Percentiles rank a stretch among this genome's conserved stretches.
Conservation (phyloP, 2,797 vertebrate genomes). For the Alca torda region DNA sequence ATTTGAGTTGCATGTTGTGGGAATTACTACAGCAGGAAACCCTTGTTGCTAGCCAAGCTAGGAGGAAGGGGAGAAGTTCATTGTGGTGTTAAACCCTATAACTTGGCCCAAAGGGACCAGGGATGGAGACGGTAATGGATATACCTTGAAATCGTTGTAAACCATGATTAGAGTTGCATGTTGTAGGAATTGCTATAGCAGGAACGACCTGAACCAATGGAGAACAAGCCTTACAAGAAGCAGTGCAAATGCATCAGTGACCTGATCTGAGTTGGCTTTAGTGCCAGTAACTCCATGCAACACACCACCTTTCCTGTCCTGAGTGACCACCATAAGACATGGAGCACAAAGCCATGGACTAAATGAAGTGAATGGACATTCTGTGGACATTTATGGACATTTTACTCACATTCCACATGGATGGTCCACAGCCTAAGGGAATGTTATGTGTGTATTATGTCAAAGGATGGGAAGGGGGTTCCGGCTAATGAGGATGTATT, state of each 20-base stretch:
- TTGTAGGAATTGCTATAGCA: background rate
- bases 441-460: background rate
- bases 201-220: background rate
- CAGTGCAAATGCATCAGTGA: background rate
- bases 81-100: background rate
- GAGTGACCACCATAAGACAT: background rate
- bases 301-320: background rate
- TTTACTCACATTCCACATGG: background rate
- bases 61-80: background rate
- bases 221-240: background rate
- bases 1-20: background rate
- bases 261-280: background rate
- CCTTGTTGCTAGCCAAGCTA: background rate
- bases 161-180: background rate
- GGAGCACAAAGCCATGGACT: background rate
- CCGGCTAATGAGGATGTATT: background rate
- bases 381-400: background rate
- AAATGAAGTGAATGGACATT: background rate
- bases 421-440: background rate
- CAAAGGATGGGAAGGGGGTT: background rate
- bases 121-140: background rate
- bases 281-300: background rate
- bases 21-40: background rate
- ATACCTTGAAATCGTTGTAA: background rate
- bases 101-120: background rate